Conservation (phyloP, 2,113 vertebrate species). For the Alethe castanea region DNA sequence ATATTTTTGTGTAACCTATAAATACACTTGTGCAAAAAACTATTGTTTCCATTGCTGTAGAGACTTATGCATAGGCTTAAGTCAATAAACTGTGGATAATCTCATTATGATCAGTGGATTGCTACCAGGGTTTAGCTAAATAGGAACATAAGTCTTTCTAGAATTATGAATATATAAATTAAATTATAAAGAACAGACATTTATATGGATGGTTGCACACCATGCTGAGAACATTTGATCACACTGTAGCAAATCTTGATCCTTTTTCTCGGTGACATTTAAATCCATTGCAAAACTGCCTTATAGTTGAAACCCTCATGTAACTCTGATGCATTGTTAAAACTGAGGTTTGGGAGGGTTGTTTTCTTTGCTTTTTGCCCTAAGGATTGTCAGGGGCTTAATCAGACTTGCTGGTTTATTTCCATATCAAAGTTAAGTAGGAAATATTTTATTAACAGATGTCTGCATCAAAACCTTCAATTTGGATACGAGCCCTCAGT, state of each 20-base stretch:
- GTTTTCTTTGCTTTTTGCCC: background rate
- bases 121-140: constrained; percentile 9
- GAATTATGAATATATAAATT: background rate
- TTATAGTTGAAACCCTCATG: background rate
- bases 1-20: background rate
- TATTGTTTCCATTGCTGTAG: background rate
- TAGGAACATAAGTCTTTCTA: background rate
- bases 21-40: background rate
- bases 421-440: constrained; percentile 45
- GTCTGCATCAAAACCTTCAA: constrained; percentile 7
- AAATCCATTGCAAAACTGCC: background rate
- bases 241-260: background rate
- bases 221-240: background rate
- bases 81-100: background rate
- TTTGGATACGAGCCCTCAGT: constrained; percentile 29
- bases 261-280: background rate
- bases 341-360: background rate
- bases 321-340: background rate
- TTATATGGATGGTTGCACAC: background rate
- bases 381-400: background rate
- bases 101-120: background rate
- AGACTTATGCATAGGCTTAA: background rate
- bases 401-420: constrained; percentile 23
- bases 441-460: constrained; percentile 62
- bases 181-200: background rate